Evolutionary conservation across 92 coral and sea anemone species (phyloP), one percentile per base, ranked within the genome.

Genomic region (Plumapathes pennacea): DNA sequence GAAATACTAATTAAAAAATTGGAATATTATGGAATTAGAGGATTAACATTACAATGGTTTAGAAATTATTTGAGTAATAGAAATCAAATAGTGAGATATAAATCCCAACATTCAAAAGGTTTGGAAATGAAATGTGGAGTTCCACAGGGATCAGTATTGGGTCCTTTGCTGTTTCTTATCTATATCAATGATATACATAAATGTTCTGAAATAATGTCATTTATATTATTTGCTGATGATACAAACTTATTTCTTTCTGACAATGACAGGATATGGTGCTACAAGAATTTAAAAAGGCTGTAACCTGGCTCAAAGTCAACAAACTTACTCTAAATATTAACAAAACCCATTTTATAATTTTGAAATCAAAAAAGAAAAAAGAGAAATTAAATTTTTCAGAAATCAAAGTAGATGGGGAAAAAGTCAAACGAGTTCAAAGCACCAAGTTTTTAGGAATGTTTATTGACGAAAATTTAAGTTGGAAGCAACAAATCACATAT

Each of bases 11-110:
- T 62, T 12, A 18, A 62, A 62, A 48, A 60, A 15, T 52, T 67
- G 2, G 53, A 53, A 53, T 53, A 67, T 15, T 67, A 53, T 52
- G 74, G 74, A 17, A 67, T 67, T 10, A n/a, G 65, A 12, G 64
- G 65, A 10, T 38, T 21, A 37, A 10, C 31, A 10, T 36, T 12
- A n/a, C 3, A 54, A 15, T 67, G 64, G 74, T 53, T 67, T 54
- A 38, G 40, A 26, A 32, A 23, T 38, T 67, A 67, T 32, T 64
- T 64, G 34, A 3, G 9, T 10, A 38, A 46, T 26, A 63, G 71
- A 14, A 49, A 8, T 8, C 62, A 63, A 50, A 1, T 13, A 1
- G 71, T 63, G n/a, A 62, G 28, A 46, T 22, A 38, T 10, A 43
- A 62, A 18, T 18, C 26, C 20, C 31, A 25, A 5, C 25, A 14